Percentiles rank a stretch among this genome's conserved stretches.
phyloP scores from a whole-genome alignment of 2,888 invertebrate genomes.

The Cecidostiba fungosa region DNA sequence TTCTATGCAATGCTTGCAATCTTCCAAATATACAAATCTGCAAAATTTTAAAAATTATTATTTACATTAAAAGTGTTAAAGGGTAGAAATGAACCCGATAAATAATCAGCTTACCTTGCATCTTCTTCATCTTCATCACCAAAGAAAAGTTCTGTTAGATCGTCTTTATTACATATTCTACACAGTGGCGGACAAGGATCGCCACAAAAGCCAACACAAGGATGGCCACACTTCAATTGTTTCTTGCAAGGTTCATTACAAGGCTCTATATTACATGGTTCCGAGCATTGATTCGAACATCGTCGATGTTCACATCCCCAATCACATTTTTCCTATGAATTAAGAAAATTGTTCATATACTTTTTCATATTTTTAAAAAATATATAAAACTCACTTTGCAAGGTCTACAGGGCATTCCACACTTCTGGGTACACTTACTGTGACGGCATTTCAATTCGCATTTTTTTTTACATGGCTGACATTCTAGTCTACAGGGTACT shows the following conservation, averaged over 20 bases:
- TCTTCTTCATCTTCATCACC: slow-evolving; percentile 37
- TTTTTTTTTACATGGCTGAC: slow-evolving; percentile 26
- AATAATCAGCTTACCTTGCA: slow-evolving; percentile 37
- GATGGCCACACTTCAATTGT: slow-evolving; percentile 36
- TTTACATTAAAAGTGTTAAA: not conserved
- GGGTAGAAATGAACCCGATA: not conserved
- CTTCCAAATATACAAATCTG: slow-evolving; percentile 40
- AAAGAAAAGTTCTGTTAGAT: slow-evolving; percentile 36
- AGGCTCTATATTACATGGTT: slow-evolving; percentile 36
- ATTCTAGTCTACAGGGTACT: slow-evolving; percentile 30
- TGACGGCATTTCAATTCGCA: slow-evolving; percentile 36
- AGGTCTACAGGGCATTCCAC: slow-evolving; percentile 36
- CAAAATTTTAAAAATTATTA: not conserved
- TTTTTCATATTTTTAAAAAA: not conserved
- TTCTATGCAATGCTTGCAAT: slow-evolving; percentile 50
- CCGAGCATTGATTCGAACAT: slow-evolving; percentile 20
- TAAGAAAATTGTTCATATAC: not conserved
- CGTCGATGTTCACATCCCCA: slow-evolving; percentile 25
- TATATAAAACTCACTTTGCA: slow-evolving; percentile 27
- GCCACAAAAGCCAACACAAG: slow-evolving; percentile 47
- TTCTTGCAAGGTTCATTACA: slow-evolving; percentile 47
- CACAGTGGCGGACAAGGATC: slow-evolving; percentile 51
- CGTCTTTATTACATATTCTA: slow-evolving; percentile 34
- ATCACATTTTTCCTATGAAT: slow-evolving; percentile 30
- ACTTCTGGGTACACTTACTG: slow-evolving; percentile 39